Base-by-base conservation (phyloP, 64 coral and sea anemone species). In the Stichodactyla helianthus region DNA sequence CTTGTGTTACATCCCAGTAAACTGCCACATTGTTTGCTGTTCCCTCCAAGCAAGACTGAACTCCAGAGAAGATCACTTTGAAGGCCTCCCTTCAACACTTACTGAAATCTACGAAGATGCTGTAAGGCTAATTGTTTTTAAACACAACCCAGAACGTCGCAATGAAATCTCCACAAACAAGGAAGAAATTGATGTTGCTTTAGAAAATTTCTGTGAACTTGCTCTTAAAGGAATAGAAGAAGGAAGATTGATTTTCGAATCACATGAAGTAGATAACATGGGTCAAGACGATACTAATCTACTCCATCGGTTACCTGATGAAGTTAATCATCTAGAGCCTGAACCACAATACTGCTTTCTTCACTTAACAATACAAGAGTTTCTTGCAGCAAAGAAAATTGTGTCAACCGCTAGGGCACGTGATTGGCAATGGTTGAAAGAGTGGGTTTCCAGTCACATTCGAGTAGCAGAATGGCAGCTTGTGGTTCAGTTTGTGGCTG, bases 221-320 rank as follows among this genome's bases (percentile, higher is more conserved):
- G 6, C 54, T 85, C 26, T 64, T 28, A 82, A 80, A 26, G 79
- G 84, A 19, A 62, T 91, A 11, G 55, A 86, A 82, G 78, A n/a
- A 63, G 55, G 58, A 20, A 86, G 86, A 91, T 12, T 91, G 15
- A 63, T 91, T 19, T 91, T 91, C 54, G 85, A 79, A 23, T 62
- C 78, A 68, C 10, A 86, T 27, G 76, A 91, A 82, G 77, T 91
- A 44, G 35, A 44, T 44, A 44, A 44, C 7, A 15, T 18, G 20
- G 59, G 51, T 11, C 58, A 86, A 6, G 76, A 86, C 10, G 67
- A 70, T 27, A 86, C 84, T 59, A 84, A 84, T n/a, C 17, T 91
- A 17, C 79, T 82, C 13, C 59, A 60, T 60, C 59, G 7, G 59
- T 17, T 60, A 17, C 59, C 59, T 17, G 13, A 60, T 17, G 14